Conservation (phyloP, 1,140 invertebrate species). For the Conus ventricosus region DNA sequence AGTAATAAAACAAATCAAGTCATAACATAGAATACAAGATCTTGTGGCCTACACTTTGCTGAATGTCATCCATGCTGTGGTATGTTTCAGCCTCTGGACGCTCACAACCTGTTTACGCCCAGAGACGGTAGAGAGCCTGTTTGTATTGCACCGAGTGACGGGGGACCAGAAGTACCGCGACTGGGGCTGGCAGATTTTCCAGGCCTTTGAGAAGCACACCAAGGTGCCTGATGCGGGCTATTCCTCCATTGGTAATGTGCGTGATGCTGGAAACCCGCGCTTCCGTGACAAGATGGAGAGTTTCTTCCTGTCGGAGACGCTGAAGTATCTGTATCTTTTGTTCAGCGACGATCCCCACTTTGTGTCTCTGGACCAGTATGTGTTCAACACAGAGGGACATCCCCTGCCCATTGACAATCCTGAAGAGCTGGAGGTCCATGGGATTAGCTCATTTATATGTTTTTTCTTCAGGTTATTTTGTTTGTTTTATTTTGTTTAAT, state of each 20-base stretch:
- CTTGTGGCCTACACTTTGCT: no score
- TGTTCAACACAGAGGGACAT: conserved; percentile 99
- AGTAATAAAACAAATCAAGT: no score
- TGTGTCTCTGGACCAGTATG: conserved; percentile 95
- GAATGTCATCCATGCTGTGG: background rate
- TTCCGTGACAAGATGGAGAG: conserved; percentile 84
- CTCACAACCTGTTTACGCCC: conserved; percentile 96
- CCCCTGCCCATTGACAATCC: conserved; percentile 86
- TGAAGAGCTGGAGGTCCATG: background rate
- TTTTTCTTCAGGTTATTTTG: no score
- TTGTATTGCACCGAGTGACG: conserved; percentile 95
- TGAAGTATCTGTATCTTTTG: conserved; percentile 98
- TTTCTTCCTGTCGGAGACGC: conserved; percentile 97
- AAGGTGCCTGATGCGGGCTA: conserved; percentile 90
- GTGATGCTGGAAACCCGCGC: conserved; percentile 78
- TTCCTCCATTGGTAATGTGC: conserved; percentile 95
- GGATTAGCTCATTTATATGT: background rate
- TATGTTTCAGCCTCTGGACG: conserved; percentile 85
- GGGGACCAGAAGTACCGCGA: conserved; percentile 96
- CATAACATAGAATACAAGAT: no score
- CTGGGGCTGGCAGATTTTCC: conserved; percentile 97
- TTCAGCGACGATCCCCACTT: conserved; percentile 93
- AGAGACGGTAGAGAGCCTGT: conserved; percentile 95
- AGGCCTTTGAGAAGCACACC: conserved; percentile 91
- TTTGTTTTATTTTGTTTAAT: no score